Percentiles rank a stretch among this genome's conserved stretches.
Evolutionary conservation across 2,888 invertebrate species (phyloP).

Genomic region (Amphiduros pacificus): DNA sequence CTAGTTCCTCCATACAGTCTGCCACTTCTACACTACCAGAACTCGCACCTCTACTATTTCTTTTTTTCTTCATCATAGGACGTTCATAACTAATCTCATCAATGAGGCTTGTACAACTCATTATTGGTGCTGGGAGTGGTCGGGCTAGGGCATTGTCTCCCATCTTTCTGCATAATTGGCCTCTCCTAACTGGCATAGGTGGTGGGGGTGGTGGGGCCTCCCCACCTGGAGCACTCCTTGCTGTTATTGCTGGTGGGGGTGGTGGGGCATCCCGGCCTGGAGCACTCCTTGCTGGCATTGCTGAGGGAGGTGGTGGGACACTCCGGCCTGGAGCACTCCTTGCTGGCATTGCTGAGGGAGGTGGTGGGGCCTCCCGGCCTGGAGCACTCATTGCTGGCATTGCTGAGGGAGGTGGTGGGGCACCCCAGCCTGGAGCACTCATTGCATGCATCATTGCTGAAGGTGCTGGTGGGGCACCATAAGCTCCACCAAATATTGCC

Average conservation of each 20-base stretch:
- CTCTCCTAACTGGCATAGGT: too few species aligned
- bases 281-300: not conserved
- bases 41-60: too few species aligned
- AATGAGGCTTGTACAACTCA: too few species aligned
- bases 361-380: not conserved
- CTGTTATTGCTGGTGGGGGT: slow-evolving; percentile 12
- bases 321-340: not conserved
- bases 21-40: too few species aligned
- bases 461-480: too few species aligned
- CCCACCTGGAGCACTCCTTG: not conserved
- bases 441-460: not conserved
- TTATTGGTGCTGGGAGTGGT: too few species aligned
- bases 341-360: not conserved
- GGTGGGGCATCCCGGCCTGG: slow-evolving; percentile 1
- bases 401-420: not conserved
- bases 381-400: not conserved
- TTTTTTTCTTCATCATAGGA: slow-evolving; percentile 5
- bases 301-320: not conserved
- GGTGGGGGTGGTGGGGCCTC: slow-evolving; percentile 14
- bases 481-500: too few species aligned
- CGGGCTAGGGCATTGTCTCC: too few species aligned
- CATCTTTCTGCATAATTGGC: too few species aligned
- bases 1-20: too few species aligned
- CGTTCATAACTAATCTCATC: too few species aligned
- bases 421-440: not conserved